Evolutionary conservation across 2,113 vertebrate species (phyloP), one percentile per base, ranked within the genome.

Genomic region (Notothenia rossii): DNA sequence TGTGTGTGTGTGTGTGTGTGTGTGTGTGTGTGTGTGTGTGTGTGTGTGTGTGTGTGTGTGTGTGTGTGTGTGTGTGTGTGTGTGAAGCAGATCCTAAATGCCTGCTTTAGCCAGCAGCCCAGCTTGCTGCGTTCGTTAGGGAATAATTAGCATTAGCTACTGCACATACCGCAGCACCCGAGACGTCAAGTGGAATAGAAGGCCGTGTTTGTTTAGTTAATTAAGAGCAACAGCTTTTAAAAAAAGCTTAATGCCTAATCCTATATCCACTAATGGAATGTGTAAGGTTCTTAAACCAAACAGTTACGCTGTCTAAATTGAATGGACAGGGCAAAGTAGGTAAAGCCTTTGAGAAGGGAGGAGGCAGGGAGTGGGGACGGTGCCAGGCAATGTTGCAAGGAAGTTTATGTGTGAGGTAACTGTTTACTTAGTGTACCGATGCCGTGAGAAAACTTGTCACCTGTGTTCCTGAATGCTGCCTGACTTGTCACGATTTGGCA

Each of bases 171-270:
- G 10, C 82, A 69, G 64, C 77, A 74, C 77, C 77, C 4, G 20
- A 78, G 76, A 79, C 25, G 54, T 84, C 59, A 87, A 86, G 62
- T 76, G 69, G 74, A 89, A 85, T 77, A 88, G 79, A 91, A 89
- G 67, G 86, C 85, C 0, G 60, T 86, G 87, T 88, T 94, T 92
- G 92, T 93, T 91, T 92, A 88, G 90, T 89, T 92, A 88, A 93
- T 93, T 90, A 92, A 76, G 78, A 82, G 74, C 80, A 90, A 84
- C 85, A 72, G 87, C 84, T 91, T 91, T 85, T 22, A 22, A 64
- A 82, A 77, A 74, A 89, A 88, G 84, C 89, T 89, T 84, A 88
- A 83, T 84, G 75, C 76, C 55, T 92, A 93, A 93, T 91, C 87
- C 85, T 61, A 53, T 82, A 85, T 87, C 81, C 86, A 83, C 84